Conservation (phyloP, 2,113 vertebrate genomes). For the Enhydra lutris region DNA sequence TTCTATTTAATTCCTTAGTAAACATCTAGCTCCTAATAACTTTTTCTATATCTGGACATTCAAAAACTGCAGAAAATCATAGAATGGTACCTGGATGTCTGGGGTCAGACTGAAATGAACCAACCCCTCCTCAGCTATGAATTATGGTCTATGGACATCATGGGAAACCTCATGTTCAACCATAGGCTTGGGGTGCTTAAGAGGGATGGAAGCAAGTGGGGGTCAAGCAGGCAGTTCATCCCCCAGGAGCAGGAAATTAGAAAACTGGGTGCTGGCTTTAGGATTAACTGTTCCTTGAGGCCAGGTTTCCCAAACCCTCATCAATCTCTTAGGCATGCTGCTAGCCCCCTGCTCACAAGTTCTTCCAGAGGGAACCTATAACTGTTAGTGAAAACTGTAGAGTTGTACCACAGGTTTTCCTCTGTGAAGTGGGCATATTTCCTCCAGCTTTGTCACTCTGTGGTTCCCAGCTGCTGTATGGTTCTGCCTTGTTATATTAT, state of each 20-base stretch:
- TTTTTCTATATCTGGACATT: background rate
- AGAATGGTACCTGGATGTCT: background rate
- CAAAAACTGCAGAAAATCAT: background rate
- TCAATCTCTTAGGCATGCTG: background rate
- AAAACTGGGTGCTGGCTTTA: background rate
- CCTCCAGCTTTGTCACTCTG: background rate
- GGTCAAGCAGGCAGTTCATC: background rate
- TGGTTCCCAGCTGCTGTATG: background rate
- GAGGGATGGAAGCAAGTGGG: background rate
- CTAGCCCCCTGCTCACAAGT: background rate
- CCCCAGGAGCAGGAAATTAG: slow-evolving; percentile 48
- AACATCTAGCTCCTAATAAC: background rate
- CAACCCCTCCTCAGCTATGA: background rate
- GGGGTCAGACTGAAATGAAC: background rate
- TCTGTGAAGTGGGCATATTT: background rate
- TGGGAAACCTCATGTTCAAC: background rate
- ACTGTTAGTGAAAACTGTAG: background rate
- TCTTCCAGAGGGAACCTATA: background rate
- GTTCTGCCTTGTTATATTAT: background rate
- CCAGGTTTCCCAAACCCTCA: background rate
- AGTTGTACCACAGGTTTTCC: background rate
- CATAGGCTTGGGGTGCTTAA: too few species aligned
- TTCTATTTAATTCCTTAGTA: background rate
- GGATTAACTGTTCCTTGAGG: slow-evolving; percentile 1
- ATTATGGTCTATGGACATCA: background rate